A percentile compares a stretch with the other conserved stretches of the same genome.
Conservation (phyloP, 2,113 vertebrate species). For the Tragelaphus imberbis region DNA sequence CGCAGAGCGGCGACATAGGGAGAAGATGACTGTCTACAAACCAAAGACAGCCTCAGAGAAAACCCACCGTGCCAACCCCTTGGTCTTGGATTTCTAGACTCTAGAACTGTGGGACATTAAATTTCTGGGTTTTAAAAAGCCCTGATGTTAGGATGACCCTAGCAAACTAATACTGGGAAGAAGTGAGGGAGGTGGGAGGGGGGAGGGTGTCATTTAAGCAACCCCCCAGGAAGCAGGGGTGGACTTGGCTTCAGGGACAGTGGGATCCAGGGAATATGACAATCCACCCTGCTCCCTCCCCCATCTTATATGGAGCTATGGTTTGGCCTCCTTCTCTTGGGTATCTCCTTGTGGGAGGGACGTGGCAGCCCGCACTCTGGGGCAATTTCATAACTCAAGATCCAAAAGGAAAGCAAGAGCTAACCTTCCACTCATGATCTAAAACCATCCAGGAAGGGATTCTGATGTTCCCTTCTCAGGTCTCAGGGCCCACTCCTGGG, state of each 20-base stretch:
- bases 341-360: too few relatives aligned
- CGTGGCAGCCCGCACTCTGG: rapidly evolving
- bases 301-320: background rate
- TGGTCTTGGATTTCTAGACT: background rate
- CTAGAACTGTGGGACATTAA: background rate
- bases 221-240: background rate
- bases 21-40: background rate
- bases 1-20: background rate
- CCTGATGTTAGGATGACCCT: too few relatives aligned
- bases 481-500: background rate
- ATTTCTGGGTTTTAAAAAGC: background rate
- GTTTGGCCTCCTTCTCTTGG: background rate
- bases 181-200: rapidly evolving
- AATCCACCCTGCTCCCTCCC: background rate
- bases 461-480: background rate
- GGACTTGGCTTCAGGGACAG: background rate
- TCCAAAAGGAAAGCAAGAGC: too few relatives aligned
- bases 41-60: background rate
- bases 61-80: background rate
- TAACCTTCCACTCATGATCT: rapidly evolving
- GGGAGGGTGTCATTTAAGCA: too few relatives aligned
- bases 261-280: background rate
- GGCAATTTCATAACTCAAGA: background rate
- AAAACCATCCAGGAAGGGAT: rapidly evolving
- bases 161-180: background rate